Conservation (phyloP, 2,888 invertebrate genomes). For the Listrodromus nycthemerus region DNA sequence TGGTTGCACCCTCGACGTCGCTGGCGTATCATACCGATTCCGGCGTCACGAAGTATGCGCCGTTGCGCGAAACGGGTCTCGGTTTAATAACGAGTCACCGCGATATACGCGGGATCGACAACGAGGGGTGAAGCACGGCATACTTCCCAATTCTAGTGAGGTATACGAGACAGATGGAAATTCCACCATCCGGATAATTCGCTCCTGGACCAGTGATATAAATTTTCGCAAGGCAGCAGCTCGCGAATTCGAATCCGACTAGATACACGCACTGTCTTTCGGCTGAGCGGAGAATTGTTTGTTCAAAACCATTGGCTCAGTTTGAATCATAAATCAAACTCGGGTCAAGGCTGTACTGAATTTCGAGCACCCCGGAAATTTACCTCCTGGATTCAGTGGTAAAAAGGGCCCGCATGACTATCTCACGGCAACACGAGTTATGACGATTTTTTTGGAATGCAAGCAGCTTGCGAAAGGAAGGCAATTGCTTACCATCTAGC, state of each 20-base stretch:
- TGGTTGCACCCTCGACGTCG: neutral
- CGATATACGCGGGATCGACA: conserved; percentile 14
- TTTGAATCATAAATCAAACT: neutral
- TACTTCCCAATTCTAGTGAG: neutral
- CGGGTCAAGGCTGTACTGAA: neutral
- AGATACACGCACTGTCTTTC: neutral
- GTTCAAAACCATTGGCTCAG: neutral
- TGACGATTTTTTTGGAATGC: neutral
- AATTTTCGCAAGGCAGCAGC: neutral
- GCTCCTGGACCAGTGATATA: neutral
- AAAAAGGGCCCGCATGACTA: too few species aligned
- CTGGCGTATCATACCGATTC: neutral
- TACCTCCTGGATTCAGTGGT: neutral
- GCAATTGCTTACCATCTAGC: too few species aligned
- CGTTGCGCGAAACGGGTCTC: conserved; percentile 16
- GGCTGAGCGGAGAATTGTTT: neutral
- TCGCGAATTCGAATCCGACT: neutral
- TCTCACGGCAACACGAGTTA: too few species aligned
- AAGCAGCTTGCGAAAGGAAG: neutral
- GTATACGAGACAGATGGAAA: conserved; percentile 15
- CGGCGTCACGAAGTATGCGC: conserved; percentile 2
- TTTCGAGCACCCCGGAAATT: neutral
- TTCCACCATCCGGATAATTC: conserved; percentile 7
- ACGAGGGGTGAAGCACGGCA: neutral
- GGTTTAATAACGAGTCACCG: conserved; percentile 18